Evolutionary conservation across 2,113 vertebrate species (phyloP).

Genomic region (Arenaria interpres): DNA sequence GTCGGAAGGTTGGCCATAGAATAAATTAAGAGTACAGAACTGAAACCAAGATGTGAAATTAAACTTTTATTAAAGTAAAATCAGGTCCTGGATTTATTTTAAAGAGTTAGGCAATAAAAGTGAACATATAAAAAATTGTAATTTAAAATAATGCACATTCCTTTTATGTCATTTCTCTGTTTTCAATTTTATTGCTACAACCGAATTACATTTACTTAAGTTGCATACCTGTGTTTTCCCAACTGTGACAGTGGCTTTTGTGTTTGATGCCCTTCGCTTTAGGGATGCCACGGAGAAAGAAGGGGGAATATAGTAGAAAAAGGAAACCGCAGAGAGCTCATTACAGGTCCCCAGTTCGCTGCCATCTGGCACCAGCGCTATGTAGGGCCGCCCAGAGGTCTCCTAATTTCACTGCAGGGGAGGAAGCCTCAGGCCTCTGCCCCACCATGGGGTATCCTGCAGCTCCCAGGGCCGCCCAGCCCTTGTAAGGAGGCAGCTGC

Average conservation of each 20-base stretch:
- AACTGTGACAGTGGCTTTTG: neutral
- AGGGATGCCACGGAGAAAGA: neutral
- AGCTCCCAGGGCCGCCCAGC: neutral
- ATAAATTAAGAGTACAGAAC: constrained; percentile 62
- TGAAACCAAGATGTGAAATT: constrained; percentile 68
- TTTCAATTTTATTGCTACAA: constrained; percentile 30
- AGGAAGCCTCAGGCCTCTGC: neutral
- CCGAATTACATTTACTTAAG: neutral
- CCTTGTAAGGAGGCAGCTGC: neutral
- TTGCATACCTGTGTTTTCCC: neutral
- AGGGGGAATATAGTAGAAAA: neutral
- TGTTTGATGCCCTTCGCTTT: neutral
- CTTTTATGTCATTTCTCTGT: constrained; percentile 40
- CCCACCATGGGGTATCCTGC: neutral
- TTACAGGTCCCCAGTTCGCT: neutral
- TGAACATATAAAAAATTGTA: constrained; percentile 49
- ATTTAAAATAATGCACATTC: constrained; percentile 50
- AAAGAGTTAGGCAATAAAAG: constrained; percentile 67
- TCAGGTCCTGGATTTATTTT: constrained; percentile 61
- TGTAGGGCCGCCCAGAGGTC: neutral
- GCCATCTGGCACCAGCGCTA: neutral
- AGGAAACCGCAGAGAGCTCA: neutral
- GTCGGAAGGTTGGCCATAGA: constrained; percentile 11
- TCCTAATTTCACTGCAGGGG: neutral
- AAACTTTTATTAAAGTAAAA: constrained; percentile 73